phyloP scores from a whole-genome alignment of 1,140 invertebrate genomes.

The Pararge aegeria region DNA sequence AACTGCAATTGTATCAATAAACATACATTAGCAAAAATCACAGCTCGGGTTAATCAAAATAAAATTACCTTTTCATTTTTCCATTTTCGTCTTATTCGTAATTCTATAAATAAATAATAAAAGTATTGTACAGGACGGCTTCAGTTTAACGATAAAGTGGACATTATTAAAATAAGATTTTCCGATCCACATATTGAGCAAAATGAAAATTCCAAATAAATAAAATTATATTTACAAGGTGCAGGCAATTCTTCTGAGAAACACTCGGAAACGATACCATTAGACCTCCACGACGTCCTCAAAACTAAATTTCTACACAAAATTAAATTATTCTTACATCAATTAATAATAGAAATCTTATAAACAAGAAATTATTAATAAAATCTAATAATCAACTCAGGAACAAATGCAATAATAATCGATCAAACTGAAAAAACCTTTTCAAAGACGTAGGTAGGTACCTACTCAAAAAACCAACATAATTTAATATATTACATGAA shows the following conservation, averaged over 20 bases:
- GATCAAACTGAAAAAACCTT: constrained; percentile 59
- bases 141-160: constrained; percentile 59
- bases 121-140: constrained; percentile 69
- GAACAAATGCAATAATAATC: constrained; percentile 79
- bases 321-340: constrained; percentile 68
- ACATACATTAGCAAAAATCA: constrained; percentile 76
- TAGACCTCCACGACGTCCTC: constrained; percentile 53
- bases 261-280: constrained; percentile 17
- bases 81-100: constrained; percentile 62
- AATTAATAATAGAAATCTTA: constrained; percentile 66
- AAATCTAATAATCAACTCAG: constrained; percentile 78
- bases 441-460: constrained; percentile 52
- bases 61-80: constrained; percentile 69
- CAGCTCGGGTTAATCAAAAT: constrained; percentile 78
- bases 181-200: constrained; percentile 43
- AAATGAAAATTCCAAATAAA: constrained; percentile 47
- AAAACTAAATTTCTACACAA: constrained; percentile 45
- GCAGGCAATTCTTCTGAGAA: constrained; percentile 28
- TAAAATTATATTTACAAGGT: constrained; percentile 55
- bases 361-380: constrained; percentile 69
- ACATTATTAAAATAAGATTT: constrained; percentile 41
- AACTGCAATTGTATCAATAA: constrained; percentile 51
- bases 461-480: constrained; percentile 56
- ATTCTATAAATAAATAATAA: constrained; percentile 75
- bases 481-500: constrained; percentile 72